Evolutionary conservation across 2,113 vertebrate species (phyloP), one percentile per base, ranked within the genome.

Genomic region (Dunckerocampus dactyliophorus): DNA sequence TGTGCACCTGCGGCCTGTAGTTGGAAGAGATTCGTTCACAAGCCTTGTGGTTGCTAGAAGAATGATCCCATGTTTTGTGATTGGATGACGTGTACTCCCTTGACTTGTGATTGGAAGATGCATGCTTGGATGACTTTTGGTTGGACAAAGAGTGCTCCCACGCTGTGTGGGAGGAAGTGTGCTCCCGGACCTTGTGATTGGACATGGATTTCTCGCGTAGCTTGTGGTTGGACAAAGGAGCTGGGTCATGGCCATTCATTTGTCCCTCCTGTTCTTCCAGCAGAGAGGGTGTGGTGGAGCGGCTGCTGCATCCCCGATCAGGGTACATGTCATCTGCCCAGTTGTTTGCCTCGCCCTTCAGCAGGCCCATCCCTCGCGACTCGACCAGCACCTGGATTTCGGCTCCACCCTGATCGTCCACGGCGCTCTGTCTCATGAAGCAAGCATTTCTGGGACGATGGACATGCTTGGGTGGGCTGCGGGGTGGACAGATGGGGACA

Each of bases 371-470:
- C 11, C 85, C 89, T 0, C 95, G 86, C 64, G 94, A 92, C 82
- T 98, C 96, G 81, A 95, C 89, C 74, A 98, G 82, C 89, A 97
- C 92, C 90, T 97, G 96, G 89, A 98, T 98, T 87, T 98, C 94
- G 0, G 89, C 82, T 0, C 92, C 91, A 50, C 93, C 81, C 65
- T 95, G 94, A 83, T 95, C 94, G 0, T 96, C 96, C 84, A 95
- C 82, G 0, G 93, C 95, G 3, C 91, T 82, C 90, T 98, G 96
- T 20, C 96, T 77, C 83, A 94, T 93, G 87, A 98, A 95, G 83
- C 94, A 95, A 20, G 95, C 72, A 24, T 90, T 92, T 83, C 93
- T 93, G 81, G 92, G 93, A 21, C 94, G 81, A 59, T 92, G 83
- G 63, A 85, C 65, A 19, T 91, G 80, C 62, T 46, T 91, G 80